These are phyloP conservation scores for Phaonia tiefii DNA, from an alignment of 2,888 invertebrate species.

Conservation along the genomic window DNA sequence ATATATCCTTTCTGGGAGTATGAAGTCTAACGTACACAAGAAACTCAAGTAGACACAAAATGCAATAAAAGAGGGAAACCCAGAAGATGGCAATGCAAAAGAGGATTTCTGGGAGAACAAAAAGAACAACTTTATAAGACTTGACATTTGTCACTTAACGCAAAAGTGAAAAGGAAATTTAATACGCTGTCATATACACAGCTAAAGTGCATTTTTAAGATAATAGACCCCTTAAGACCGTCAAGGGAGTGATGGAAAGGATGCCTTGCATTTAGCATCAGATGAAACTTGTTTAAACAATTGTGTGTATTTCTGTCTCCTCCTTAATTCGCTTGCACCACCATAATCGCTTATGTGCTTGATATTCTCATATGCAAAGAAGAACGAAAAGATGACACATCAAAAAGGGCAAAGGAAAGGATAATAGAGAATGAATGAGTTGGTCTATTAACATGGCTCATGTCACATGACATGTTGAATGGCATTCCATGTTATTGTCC, in stretches of 20 bases:
- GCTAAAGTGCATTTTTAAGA: slow-evolving; percentile 36
- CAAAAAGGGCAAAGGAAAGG: not conserved
- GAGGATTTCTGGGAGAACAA: not conserved
- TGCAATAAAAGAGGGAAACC: not conserved
- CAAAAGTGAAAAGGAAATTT: slow-evolving; percentile 18
- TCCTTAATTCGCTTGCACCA: not conserved
- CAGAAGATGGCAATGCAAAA: not conserved
- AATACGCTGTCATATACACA: slow-evolving; percentile 15
- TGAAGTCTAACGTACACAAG: not conserved
- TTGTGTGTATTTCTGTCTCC: not conserved
- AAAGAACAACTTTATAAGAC: slow-evolving; percentile 1
- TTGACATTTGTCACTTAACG: slow-evolving; percentile 33
- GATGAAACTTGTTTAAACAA: not conserved
- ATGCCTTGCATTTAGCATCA: not conserved
- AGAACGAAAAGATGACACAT: not conserved
- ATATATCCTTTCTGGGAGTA: not conserved
- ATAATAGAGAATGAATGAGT: slow-evolving; percentile 15
- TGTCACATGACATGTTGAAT: slow-evolving; percentile 66
- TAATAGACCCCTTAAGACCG: slow-evolving; percentile 42
- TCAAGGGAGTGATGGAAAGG: not conserved
- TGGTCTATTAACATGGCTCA: slow-evolving; percentile 66
- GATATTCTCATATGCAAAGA: not conserved
- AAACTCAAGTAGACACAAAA: not conserved
- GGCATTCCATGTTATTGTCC: slow-evolving; percentile 40
- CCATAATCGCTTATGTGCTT: not conserved